Evolutionary conservation across 1,140 invertebrate genomes (phyloP).

Genomic region (Diorhabda carinulata): DNA sequence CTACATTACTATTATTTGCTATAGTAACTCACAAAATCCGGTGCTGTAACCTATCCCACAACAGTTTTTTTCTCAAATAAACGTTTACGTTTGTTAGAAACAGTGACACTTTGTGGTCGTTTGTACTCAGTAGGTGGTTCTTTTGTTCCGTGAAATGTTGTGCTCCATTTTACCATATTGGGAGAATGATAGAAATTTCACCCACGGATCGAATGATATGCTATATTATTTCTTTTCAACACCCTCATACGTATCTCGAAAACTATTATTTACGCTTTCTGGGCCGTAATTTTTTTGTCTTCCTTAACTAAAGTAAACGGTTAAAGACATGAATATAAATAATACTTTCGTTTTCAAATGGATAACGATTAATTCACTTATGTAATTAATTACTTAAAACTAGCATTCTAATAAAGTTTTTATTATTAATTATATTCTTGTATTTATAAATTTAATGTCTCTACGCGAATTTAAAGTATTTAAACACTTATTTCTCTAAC

Average conservation of each 20-base stretch:
- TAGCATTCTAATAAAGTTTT: too few species aligned
- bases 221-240: not conserved
- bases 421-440: too few species aligned
- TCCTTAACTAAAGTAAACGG: not conserved
- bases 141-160: constrained; percentile 1
- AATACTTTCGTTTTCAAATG: not conserved
- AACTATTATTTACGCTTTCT: not conserved
- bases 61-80: not conserved
- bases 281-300: not conserved
- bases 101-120: not conserved
- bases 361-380: not conserved
- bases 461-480: too few species aligned
- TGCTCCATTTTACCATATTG: constrained; percentile 10
- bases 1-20: too few species aligned
- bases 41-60: not conserved
- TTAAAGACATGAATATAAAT: too few species aligned
- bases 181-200: constrained; percentile 5
- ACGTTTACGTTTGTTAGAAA: not conserved
- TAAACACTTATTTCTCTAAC: too few species aligned
- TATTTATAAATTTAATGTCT: too few species aligned
- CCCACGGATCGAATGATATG: not conserved
- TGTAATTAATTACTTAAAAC: not conserved
- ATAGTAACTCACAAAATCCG: too few species aligned
- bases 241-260: not conserved
- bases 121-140: constrained; percentile 13